Evolutionary conservation across 1,140 invertebrate genomes (phyloP), one percentile per base, ranked within the genome.

Genomic region (Megalonaias nervosa): DNA sequence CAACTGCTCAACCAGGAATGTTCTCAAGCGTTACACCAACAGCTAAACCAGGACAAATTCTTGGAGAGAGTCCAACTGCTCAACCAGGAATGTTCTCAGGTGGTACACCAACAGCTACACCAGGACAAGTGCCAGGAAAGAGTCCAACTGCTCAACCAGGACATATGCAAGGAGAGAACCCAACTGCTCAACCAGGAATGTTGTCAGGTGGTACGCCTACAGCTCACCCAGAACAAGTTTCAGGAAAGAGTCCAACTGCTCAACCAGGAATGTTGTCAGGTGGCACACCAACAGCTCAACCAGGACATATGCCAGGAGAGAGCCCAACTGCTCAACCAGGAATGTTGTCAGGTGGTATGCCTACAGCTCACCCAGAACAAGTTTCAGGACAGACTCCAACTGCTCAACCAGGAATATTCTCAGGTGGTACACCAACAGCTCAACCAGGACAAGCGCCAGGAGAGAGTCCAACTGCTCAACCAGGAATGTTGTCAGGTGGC

Each of bases 1-100:
- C 78, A 71, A 80, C 78, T 17, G 68, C 70, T 26, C 21, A 21
- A 70, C 69, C 78, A 60, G 62, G 38, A 48, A 6, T 48, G 26
- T 23, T 23, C 1, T 60, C 65, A 13, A 58, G 13, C 3, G 14
- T 19, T n/a, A 17, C 59, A 60, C 71, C 75, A 61, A 74, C 75
- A 16, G 75, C 74, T 17, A 14, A 21, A 65, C 80, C 80, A 68
- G 38, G 23, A 13, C 15, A 58, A 59, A 56, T 23, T 65, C 31
- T 17, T 66, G 59, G 21, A 17, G 75, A 60, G 5, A 23, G 64
- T 5, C 77, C 81, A 73, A 65, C 61, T 5, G 61, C 71, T 65
- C 26, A 73, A 65, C 71, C 71, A 23, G 17, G 31, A 38, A 38
- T 38, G 2, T 31, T 38, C 4, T 21, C 67, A 61, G 65, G 61